Base-by-base conservation (phyloP, 2,113 vertebrate genomes). In the Halcyon malimbica region DNA sequence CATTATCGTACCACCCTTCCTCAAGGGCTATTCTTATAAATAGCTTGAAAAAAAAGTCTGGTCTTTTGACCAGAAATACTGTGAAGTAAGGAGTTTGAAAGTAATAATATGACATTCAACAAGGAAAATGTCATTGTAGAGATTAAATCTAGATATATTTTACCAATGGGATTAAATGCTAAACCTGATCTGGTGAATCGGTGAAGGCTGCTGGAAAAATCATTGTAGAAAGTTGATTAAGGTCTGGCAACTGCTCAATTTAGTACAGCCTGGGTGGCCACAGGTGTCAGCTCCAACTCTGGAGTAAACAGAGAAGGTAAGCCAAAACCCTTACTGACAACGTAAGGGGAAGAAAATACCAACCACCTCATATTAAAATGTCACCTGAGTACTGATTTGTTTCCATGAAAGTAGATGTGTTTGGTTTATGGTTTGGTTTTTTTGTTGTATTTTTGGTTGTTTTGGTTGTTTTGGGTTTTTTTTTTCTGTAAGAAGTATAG, bases 201-300 rank as follows among this genome's bases (percentile, higher is more conserved):
- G 56, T 64, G 62, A 77, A 68, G 13, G 48, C 80, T 93, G 87
- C 93, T 96, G 91, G 89, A 95, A 94, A 97, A 97, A 90, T 76
- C 84, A 59, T 95, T 97, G 90, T 12, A 94, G 74, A 57, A 94
- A 93, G 76, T 87, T 97, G 93, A 97, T 96, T 86, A 95, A 91
- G 83, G 81, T 90, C 93, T 95, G 83, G 89, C 97, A 95, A 92
- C 96, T 97, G 96, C 87, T 91, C 68, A 95, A 91, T 29, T 77
- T 82, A 85, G 81, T 77, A 73, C 90, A 93, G 7, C 85, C 65
- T 96, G 96, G 95, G 97, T 97, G 95, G 95, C 78, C 96, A 31
- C 76, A 94, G 83, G 90, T 96, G 84, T 95, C 79, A 76, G 67
- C 64, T 93, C 67, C 53, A 83, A 50, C 56, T 68, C 73, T 69